These are phyloP conservation scores for Hypena proboscidalis DNA, from an alignment of 2,888 invertebrate species.

Conservation along the genomic window DNA sequence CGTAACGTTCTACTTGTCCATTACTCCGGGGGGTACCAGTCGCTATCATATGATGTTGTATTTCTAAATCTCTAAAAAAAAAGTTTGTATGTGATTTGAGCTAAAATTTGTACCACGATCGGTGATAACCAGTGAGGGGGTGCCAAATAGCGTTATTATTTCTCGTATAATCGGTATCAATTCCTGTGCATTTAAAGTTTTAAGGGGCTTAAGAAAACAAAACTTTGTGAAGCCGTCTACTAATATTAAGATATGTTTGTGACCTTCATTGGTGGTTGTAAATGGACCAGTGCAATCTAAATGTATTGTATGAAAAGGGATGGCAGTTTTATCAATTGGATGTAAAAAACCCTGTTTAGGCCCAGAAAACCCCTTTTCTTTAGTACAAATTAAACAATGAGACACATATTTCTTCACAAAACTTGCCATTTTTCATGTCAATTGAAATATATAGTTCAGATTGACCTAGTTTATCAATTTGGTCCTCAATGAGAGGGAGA, in stretches of 20 bases:
- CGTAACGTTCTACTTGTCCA: too few relatives aligned
- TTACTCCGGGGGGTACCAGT: too few relatives aligned
- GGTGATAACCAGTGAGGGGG: slow-evolving; percentile 2
- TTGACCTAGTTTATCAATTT: too few relatives aligned
- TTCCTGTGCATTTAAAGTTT: slow-evolving; percentile 19
- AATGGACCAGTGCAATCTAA: slow-evolving; percentile 25
- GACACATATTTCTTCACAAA: slow-evolving; percentile 24
- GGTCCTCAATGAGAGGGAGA: too few relatives aligned
- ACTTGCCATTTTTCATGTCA: slow-evolving; percentile 3
- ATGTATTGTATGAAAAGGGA: slow-evolving; percentile 24
- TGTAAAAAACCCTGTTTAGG: neutral
- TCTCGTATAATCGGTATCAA: slow-evolving; percentile 15
- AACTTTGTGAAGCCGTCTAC: slow-evolving; percentile 32
- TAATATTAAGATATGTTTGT: slow-evolving; percentile 17
- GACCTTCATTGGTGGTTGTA: slow-evolving; percentile 17
- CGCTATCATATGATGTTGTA: too few relatives aligned
- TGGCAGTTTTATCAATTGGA: neutral
- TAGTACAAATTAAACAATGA: slow-evolving; percentile 28
- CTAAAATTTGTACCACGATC: too few relatives aligned
- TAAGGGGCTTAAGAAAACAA: slow-evolving; percentile 23
- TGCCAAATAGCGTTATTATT: slow-evolving; percentile 25
- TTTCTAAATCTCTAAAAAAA: too few relatives aligned
- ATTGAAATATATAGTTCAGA: too few relatives aligned
- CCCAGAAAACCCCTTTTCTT: slow-evolving; percentile 14
- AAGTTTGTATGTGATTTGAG: too few relatives aligned